phyloP scores from a whole-genome alignment of 2,797 vertebrate species.

The Rhodeus uyekii region DNA sequence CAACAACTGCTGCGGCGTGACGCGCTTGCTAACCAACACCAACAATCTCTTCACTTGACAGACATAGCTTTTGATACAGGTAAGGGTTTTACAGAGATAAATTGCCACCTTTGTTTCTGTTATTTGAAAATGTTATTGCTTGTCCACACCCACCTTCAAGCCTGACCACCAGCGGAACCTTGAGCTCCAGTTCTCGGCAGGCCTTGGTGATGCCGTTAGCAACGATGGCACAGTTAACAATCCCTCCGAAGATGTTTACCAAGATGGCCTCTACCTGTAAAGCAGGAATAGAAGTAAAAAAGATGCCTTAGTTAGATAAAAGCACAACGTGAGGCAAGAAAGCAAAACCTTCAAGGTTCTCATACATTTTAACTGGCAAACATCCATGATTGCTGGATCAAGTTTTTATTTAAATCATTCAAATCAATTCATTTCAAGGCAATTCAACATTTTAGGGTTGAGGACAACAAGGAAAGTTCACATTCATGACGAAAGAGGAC shows the following conservation, averaged over 20 bases:
- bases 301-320: neutral
- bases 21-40: conserved; percentile 61
- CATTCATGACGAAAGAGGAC: neutral
- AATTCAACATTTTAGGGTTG: neutral
- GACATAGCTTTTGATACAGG: neutral
- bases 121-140: neutral
- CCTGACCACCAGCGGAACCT: conserved; percentile 93
- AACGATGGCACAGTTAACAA: conserved; percentile 97
- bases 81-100: neutral
- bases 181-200: conserved; percentile 91
- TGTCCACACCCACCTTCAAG: conserved; percentile 85
- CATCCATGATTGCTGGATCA: neutral
- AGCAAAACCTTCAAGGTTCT: neutral
- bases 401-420: neutral
- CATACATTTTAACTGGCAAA: neutral
- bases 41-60: conserved; percentile 1
- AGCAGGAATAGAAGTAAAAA: neutral
- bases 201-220: conserved; percentile 98
- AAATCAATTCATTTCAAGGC: neutral
- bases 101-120: neutral
- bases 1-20: conserved; percentile 69
- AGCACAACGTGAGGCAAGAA: neutral
- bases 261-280: conserved; percentile 95
- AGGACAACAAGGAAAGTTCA: neutral
- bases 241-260: conserved; percentile 97